These are phyloP conservation scores for Cyphomyrus discorhynchus DNA, from an alignment of 2,113 vertebrate genomes.

Conservation along the genomic window DNA sequence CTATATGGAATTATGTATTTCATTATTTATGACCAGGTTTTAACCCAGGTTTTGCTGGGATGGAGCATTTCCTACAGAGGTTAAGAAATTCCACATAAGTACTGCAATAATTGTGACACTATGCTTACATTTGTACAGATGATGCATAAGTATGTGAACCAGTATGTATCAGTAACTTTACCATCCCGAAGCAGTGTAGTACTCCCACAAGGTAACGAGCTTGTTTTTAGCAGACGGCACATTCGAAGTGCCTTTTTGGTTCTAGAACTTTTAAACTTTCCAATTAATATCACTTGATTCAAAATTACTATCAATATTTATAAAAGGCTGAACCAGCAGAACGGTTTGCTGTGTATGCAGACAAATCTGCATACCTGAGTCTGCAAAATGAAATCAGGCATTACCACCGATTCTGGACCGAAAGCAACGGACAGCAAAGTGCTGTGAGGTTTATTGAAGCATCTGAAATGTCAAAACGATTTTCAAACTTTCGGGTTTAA, in stretches of 20 bases:
- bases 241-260: background rate
- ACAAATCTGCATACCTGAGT: background rate
- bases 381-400: background rate
- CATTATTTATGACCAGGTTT: background rate
- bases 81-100: background rate
- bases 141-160: background rate
- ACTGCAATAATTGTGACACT: background rate
- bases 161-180: background rate
- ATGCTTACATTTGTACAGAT: background rate
- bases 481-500: background rate
- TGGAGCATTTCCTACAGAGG: background rate
- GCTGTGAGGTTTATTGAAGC: constrained; percentile 37
- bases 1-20: background rate
- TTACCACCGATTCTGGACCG: background rate
- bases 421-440: background rate
- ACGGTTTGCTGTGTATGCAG: background rate
- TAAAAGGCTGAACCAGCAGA: background rate
- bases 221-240: background rate
- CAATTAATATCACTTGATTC: background rate
- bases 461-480: background rate
- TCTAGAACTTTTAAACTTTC: background rate
- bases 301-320: background rate
- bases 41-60: background rate
- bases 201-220: background rate
- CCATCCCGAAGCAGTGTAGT: background rate